phyloP scores from a whole-genome alignment of 2,888 invertebrate species.

The Leptura quadrifasciata region DNA sequence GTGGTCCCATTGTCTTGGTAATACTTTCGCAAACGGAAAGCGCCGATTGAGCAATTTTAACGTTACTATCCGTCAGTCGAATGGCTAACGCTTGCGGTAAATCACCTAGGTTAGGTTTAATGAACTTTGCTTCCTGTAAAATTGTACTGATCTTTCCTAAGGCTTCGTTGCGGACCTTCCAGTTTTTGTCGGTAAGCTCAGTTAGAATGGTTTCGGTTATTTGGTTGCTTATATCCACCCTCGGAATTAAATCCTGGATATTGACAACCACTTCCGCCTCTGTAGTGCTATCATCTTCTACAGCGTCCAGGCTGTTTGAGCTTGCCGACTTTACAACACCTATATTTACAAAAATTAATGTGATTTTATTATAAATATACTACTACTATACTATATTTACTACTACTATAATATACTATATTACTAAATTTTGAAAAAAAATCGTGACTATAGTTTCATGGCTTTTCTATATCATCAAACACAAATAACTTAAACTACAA shows the following conservation, averaged over 20 bases:
- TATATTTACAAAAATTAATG: constrained; percentile 45
- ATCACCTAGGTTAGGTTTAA: constrained; percentile 90
- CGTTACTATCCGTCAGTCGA: constrained; percentile 92
- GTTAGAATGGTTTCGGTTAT: constrained; percentile 88
- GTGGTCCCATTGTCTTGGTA: constrained; percentile 88
- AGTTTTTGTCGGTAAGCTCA: constrained; percentile 92
- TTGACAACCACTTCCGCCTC: constrained; percentile 73
- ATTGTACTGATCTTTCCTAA: constrained; percentile 83
- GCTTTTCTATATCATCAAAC: too few relatives aligned
- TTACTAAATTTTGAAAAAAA: too few relatives aligned
- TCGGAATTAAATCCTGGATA: constrained; percentile 83
- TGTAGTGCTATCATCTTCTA: constrained; percentile 70
- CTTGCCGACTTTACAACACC: constrained; percentile 75
- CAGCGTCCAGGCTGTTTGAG: constrained; percentile 75
- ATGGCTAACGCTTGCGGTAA: constrained; percentile 86
- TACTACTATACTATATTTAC: too few relatives aligned
- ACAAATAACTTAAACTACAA: too few relatives aligned
- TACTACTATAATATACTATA: too few relatives aligned
- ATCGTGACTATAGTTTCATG: too few relatives aligned
- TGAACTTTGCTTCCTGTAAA: constrained; percentile 85
- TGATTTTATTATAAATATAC: too few relatives aligned
- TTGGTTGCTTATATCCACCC: constrained; percentile 87
- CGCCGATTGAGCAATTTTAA: constrained; percentile 90
- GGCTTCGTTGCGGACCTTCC: constrained; percentile 91
- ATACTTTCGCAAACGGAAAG: constrained; percentile 89